phyloP scores from a whole-genome alignment of 1,140 invertebrate species.

The Drosophila aff. region DNA sequence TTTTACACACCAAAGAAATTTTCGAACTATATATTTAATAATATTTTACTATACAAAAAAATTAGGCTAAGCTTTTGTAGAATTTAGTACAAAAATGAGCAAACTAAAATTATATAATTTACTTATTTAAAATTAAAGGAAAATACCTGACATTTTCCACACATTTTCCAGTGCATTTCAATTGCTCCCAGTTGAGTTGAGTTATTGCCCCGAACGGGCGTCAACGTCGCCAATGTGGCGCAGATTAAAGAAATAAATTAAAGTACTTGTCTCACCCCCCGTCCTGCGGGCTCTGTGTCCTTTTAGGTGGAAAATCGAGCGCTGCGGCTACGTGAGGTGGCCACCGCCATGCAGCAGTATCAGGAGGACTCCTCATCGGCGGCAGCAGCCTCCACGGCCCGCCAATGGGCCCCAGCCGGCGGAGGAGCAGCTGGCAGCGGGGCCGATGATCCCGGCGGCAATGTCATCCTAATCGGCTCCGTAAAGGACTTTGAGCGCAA shows the following conservation, averaged over 20 bases:
- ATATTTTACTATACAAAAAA: neutral
- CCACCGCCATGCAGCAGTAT: constrained; percentile 84
- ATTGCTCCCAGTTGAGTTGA: constrained; percentile 65
- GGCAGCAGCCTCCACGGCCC: constrained; percentile 61
- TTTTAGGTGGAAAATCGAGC: constrained; percentile 90
- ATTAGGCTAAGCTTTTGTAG: neutral
- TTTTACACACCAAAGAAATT: constrained; percentile 4
- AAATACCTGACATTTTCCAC: neutral
- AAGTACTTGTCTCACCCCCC: constrained; percentile 55
- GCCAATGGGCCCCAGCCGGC: constrained; percentile 64
- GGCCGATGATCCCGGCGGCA: constrained; percentile 79
- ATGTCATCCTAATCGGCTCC: constrained; percentile 79
- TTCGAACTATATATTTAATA: neutral
- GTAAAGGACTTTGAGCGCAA: constrained; percentile 76
- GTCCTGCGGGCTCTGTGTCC: constrained; percentile 31
- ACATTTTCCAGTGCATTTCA: constrained; percentile 12
- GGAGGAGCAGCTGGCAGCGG: constrained; percentile 57
- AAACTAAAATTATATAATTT: too few species aligned
- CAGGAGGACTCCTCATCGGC: constrained; percentile 72
- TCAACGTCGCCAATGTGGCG: constrained; percentile 65
- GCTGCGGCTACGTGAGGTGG: constrained; percentile 88
- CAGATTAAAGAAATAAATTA: constrained; percentile 82
- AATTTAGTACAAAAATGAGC: neutral
- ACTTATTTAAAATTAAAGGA: too few species aligned
- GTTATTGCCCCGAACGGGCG: constrained; percentile 61